Evolutionary conservation across 2,113 vertebrate species (phyloP), one percentile per base, ranked within the genome.

Genomic region (Pygoscelis antarcticus): DNA sequence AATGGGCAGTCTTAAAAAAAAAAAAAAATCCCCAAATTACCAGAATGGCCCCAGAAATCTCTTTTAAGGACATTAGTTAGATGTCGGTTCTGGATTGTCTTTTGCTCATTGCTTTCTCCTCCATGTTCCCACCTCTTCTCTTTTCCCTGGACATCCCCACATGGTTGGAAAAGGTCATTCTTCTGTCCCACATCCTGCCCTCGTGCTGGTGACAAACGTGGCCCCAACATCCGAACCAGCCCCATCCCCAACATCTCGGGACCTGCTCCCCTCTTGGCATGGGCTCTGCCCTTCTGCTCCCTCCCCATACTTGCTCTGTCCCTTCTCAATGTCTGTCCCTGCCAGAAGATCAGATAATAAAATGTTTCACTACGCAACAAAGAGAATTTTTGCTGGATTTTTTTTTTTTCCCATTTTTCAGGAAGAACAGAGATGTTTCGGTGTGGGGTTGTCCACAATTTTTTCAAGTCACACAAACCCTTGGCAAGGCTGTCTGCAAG

Each of bases 11-110:
- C 66, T 82, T 75, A 27, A 78, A 87, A 89, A 80, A 93, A 4
- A 60, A 25, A 40, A 46, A 61, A 23, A 36, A 77, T 75, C 80
- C 58, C 12, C 58, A 68, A 84, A 84, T 91, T 89, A 92, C 58
- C 81, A 84, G 69, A 87, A 95, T 82, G 77, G 54, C n/a, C 81
- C 70, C 83, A 96, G 87, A 95, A 96, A 96, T 68, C 40, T 89
- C 82, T 57, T 64, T 38, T 74, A 90, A 85, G 54, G 74, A 69
- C 54, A 80, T 81, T 55, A 92, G n/a, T 51, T 75, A 12, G 42
- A 61, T 83, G 66, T 44, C 0, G 1, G 58, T 72, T 83, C 68
- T 86, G 47, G 66, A 34, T 68, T 72, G 62, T 65, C 71, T 94
- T 57, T 61, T 40, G 66, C 58, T 90, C 2, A 0, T 85, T 57